phyloP scores from a whole-genome alignment of 2,797 vertebrate species.

The Hirundo rustica region DNA sequence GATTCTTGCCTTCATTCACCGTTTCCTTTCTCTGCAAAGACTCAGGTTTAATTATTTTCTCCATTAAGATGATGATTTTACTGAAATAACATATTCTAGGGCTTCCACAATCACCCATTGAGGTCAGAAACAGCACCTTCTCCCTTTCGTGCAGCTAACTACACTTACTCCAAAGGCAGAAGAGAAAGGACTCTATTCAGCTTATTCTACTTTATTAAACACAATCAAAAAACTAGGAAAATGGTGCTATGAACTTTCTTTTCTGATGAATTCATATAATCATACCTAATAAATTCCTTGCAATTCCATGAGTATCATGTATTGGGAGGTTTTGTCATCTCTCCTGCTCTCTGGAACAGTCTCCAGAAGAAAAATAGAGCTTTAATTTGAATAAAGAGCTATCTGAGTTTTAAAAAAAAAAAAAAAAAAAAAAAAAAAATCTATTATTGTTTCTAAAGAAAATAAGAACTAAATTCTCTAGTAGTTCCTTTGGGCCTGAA shows the following conservation, averaged over 20 bases:
- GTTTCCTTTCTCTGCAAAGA: not conserved
- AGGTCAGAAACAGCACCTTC: not conserved
- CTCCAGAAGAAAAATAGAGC: not conserved
- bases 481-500: not conserved
- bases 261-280: not conserved
- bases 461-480: not conserved
- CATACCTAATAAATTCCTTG: not conserved
- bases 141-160: not conserved
- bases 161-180: not conserved
- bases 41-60: not conserved
- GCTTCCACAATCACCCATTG: not conserved
- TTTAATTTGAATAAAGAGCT: not conserved
- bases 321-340: not conserved
- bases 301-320: not conserved
- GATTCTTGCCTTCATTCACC: not conserved
- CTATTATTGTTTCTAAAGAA: not conserved
- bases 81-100: not conserved
- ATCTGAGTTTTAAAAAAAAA: not conserved
- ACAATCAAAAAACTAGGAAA: not conserved
- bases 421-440: not conserved
- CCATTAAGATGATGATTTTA: not conserved
- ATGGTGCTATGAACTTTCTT: not conserved
- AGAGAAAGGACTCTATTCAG: not conserved
- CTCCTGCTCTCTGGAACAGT: not conserved
- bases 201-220: not conserved